phyloP scores from a whole-genome alignment of 2,888 invertebrate species.

The Tyria jacobaeae region DNA sequence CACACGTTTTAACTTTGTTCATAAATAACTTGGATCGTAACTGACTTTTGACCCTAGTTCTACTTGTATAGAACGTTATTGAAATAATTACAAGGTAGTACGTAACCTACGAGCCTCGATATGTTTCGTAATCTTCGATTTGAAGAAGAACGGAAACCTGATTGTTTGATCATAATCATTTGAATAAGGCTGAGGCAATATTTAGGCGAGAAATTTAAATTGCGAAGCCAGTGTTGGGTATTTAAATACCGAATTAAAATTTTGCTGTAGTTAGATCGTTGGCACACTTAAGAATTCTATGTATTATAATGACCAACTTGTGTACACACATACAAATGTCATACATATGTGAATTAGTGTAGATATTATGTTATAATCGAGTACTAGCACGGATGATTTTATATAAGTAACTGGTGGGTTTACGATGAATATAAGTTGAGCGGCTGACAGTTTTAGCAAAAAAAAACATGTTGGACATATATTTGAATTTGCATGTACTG shows the following conservation, averaged over 20 bases:
- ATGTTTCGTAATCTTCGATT: conserved; percentile 29
- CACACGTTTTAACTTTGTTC: conserved; percentile 50
- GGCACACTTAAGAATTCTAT: background rate
- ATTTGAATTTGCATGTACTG: background rate
- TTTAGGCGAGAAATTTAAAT: conserved; percentile 5
- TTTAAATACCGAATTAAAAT: background rate
- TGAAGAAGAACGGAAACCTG: conserved; percentile 3
- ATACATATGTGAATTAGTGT: conserved; percentile 21
- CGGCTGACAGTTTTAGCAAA: background rate
- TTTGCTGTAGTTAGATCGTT: conserved; percentile 5
- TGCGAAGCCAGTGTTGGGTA: conserved; percentile 10
- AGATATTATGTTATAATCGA: conserved; percentile 29
- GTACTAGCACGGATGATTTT: conserved; percentile 45
- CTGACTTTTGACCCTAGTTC: conserved; percentile 60
- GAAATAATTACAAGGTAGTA: conserved; percentile 24
- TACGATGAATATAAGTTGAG: conserved; percentile 50
- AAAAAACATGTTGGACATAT: conserved; percentile 18
- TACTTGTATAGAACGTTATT: conserved; percentile 35
- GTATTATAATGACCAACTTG: conserved; percentile 24
- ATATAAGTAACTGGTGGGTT: conserved; percentile 49
- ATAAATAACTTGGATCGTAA: conserved; percentile 48
- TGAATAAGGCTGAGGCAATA: background rate
- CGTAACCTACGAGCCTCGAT: conserved; percentile 21
- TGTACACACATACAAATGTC: conserved; percentile 17
- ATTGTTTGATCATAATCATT: background rate